Percentiles rank a stretch among this genome's conserved stretches.
Conservation (phyloP, 2,888 invertebrate genomes). For the Tenthredo scrophulariae region DNA sequence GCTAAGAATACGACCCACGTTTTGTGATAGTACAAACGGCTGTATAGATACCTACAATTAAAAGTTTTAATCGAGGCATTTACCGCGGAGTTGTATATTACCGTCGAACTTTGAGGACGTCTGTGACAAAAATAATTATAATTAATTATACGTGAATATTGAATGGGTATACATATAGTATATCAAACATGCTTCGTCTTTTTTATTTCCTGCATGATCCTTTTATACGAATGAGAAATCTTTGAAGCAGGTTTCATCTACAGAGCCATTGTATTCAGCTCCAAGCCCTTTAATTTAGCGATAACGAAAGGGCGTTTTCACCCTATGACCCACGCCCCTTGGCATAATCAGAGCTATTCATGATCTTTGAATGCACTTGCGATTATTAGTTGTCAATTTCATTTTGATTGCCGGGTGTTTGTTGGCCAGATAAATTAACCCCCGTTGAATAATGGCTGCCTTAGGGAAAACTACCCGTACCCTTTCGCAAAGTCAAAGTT, state of each 20-base stretch:
- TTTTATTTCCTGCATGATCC: neutral
- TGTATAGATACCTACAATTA: neutral
- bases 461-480: neutral
- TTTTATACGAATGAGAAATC: neutral
- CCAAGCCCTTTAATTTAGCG: constrained; percentile 13
- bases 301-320: constrained; percentile 22
- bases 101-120: neutral
- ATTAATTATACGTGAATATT: constrained; percentile 7
- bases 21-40: neutral
- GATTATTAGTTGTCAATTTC: constrained; percentile 28
- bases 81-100: neutral
- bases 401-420: constrained; percentile 20
- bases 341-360: constrained; percentile 39
- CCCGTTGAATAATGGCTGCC: neutral
- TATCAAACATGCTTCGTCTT: too few relatives aligned
- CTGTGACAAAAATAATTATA: neutral
- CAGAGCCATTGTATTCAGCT: neutral
- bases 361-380: constrained; percentile 2
- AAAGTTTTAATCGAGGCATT: constrained; percentile 30
- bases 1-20: constrained; percentile 11
- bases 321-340: neutral
- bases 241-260: neutral
- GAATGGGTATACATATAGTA: neutral
- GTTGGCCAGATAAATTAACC: constrained; percentile 8
- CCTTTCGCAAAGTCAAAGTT: neutral